Evolutionary conservation across 2,888 invertebrate species (phyloP).

Genomic region (Branchellion lobata): DNA sequence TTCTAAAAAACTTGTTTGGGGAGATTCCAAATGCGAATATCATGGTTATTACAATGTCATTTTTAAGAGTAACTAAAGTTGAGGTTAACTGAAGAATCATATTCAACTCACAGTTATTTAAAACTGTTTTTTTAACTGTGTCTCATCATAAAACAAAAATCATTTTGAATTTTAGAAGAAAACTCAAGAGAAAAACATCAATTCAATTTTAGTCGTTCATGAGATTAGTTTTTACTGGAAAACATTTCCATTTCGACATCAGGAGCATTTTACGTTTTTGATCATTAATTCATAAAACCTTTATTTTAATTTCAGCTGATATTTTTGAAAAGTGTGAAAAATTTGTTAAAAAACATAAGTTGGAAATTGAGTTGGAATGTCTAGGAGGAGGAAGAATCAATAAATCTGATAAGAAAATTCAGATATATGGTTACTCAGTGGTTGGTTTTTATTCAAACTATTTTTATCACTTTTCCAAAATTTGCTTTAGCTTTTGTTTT

Average conservation of each 20-base stretch:
- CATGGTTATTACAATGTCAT: conserved; percentile 34
- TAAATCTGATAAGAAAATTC: background rate
- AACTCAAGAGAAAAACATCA: no score
- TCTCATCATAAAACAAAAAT: no score
- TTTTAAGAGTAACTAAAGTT: no score
- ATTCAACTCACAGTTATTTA: no score
- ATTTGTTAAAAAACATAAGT: conserved; percentile 10
- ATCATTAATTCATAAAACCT: background rate
- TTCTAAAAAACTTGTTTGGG: conserved; percentile 14
- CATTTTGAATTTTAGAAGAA: no score
- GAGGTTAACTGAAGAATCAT: background rate
- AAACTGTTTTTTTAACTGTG: no score
- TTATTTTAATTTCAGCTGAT: conserved; percentile 25
- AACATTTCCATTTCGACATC: no score
- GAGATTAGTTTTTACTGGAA: no score
- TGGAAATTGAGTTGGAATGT: conserved; percentile 23
- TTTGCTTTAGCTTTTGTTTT: background rate
- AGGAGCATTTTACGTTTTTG: no score
- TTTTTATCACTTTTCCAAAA: background rate
- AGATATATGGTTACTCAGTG: conserved; percentile 35
- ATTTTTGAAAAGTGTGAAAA: conserved; percentile 37
- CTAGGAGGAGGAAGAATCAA: conserved; percentile 36
- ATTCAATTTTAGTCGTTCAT: no score
- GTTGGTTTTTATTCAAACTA: background rate
- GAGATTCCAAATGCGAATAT: conserved; percentile 31